Evolutionary conservation across 2,888 invertebrate genomes (phyloP).

Genomic region (Drosophila hawaiiensis): DNA sequence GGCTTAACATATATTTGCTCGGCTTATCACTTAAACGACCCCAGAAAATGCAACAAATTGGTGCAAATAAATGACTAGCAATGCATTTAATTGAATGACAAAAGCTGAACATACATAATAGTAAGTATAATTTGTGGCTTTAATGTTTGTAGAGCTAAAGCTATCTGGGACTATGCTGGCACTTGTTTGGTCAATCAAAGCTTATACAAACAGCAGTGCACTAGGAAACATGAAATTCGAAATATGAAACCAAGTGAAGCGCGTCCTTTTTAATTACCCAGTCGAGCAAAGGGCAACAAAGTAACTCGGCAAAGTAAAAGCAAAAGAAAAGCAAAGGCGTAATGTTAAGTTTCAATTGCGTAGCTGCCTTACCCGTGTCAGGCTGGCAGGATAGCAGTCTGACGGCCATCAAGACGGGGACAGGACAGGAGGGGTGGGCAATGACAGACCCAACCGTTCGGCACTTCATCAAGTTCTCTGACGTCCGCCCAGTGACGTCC

Average conservation of each 20-base stretch:
- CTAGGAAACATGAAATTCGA: conserved; percentile 34
- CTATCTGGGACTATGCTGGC: conserved; percentile 1
- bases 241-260: conserved; percentile 53
- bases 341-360: conserved; percentile 55
- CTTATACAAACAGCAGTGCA: conserved; percentile 9
- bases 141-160: conserved; percentile 14
- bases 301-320: conserved; percentile 37
- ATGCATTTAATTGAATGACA: not conserved
- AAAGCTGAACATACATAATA: not conserved
- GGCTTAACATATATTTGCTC: conserved; percentile 44
- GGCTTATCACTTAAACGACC: conserved; percentile 7
- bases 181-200: conserved; percentile 36
- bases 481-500: conserved; percentile 46
- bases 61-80: conserved; percentile 15
- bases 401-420: not conserved
- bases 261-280: conserved; percentile 58
- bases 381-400: conserved; percentile 16
- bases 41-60: conserved; percentile 5
- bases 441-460: conserved; percentile 49
- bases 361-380: conserved; percentile 51
- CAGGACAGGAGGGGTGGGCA: conserved; percentile 10
- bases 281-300: conserved; percentile 52
- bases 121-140: conserved; percentile 5
- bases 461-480: conserved; percentile 61
- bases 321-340: conserved; percentile 19